Evolutionary conservation across 2,113 vertebrate genomes (phyloP), one percentile per base, ranked within the genome.

Genomic region (Pelvicachromis taeniatus): DNA sequence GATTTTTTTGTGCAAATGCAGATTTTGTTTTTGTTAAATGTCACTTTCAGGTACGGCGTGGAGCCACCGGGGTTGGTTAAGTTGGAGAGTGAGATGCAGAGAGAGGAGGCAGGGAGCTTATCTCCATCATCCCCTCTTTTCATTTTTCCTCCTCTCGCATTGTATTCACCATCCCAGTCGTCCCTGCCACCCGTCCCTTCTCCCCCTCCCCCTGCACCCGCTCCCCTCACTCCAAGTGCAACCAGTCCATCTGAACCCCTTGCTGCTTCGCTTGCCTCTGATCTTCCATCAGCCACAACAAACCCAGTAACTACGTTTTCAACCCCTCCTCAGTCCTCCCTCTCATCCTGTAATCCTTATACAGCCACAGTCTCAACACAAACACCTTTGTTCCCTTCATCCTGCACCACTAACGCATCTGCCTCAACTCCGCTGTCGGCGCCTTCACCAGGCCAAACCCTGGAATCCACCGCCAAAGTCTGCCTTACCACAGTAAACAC

Each of bases 31-130:
- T 26, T 77, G 9, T 77, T 16, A 11, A 82, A 78, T n/a, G 6
- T 84, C 55, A 84, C 70, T 83, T 35, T 95, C 88, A 99, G 98
- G 94, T 98, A 97, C 83, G 98, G 97, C 5, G 95, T 99, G 59
- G 98, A 99, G 80, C 98, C 99, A 84, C 98, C 98, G 23, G 97
- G 97, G 42, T 94, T 99, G 91, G 98, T 99, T 93, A 98, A 98
- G 92, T 23, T 99, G 94, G 99, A 99, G 95, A 97, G 97, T 90
- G 98, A 99, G 91, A 97, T 98, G 87, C 98, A 99, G 91, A 97
- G 97, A 93, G 97, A 99, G 89, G 97, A 99, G 95, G 96, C 94
- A 0, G 96, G 95, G 61, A 96, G 96, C 58, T 91, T 95, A 21
- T 97, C 98, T 7, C 97, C 97, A 91, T 97, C 97, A 21, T 94